Base-by-base conservation (phyloP, 2,888 invertebrate genomes). In the Polyploca ridens region DNA sequence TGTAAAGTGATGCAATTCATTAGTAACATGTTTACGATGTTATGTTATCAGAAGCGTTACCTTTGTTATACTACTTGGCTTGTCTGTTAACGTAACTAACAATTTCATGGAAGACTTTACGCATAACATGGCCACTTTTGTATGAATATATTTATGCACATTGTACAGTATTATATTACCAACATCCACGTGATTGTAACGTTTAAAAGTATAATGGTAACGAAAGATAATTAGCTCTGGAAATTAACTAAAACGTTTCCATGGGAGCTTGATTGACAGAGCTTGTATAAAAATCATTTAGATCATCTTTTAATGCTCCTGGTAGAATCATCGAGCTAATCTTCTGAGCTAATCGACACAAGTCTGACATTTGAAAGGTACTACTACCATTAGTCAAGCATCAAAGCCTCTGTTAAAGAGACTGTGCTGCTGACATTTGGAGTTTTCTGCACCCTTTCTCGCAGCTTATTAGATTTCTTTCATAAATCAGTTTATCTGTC, bases 51-150 rank as follows among this genome's bases (percentile, higher is more conserved):
- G 14, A n/a, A 54, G 8, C 54, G 19, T 19, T 54, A 10, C 54
- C 54, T 19, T 54, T 54, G 19, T 54, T 19, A 19, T 54, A 54
- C 16, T 49, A 49, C 49, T 7, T 49, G 14, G 1, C 16, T 10
- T 19, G 54, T 54, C 54, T 19, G 19, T 46, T 46, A 46, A 46
- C 57, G 62, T 63, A 65, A 64, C 49, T 19, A 67, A 62, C 67
- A 60, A 72, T 67, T 74, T 74, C 65, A 69, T 64, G 72, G 70
- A 16, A 70, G 66, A 68, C 54, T 72, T 70, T 62, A 63, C 60
- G 65, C 65, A 62, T 54, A 54, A 54, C 54, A 54, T 54, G 54
- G 19, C n/a, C 66, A 61, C 41, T 64, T 61, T 64, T 65, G 73
- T 67, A 66, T 66, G n/a, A 14, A 58, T 41, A 6, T 13, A 14